Conservation (phyloP, 2,113 vertebrate species). For the Melospiza georgiana region DNA sequence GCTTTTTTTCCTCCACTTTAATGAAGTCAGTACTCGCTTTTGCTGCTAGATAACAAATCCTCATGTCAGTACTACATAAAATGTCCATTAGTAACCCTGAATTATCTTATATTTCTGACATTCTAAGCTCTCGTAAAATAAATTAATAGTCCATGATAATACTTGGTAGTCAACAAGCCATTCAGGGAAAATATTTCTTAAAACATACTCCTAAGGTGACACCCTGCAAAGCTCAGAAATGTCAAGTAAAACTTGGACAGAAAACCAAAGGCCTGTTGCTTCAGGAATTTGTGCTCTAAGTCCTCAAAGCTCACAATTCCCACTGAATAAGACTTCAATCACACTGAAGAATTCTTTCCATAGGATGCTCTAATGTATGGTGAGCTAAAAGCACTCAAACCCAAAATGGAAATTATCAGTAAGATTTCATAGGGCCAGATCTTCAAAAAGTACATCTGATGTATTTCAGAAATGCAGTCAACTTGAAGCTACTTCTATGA, state of each 20-base stretch:
- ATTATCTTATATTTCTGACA: slow-evolving; percentile 37
- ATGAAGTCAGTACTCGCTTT: neutral
- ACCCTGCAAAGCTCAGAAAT: neutral
- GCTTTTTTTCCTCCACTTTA: neutral
- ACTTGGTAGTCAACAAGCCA: neutral
- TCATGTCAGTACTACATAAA: neutral
- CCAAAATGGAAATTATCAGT: neutral
- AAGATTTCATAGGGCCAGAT: neutral
- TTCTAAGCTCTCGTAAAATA: slow-evolving; percentile 22
- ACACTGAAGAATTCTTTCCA: neutral
- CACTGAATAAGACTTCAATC: neutral
- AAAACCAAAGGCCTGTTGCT: neutral
- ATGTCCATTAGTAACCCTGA: slow-evolving; percentile 22
- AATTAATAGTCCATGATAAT: neutral
- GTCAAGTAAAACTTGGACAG: neutral
- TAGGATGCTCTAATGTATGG: neutral
- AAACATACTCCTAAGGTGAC: neutral
- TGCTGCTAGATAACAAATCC: slow-evolving; percentile 44
- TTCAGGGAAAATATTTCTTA: neutral
- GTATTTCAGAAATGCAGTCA: neutral
- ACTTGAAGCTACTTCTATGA: neutral
- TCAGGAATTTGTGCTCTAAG: neutral
- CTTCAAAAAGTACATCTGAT: neutral
- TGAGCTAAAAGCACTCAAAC: neutral
- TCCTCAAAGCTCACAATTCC: neutral